Evolutionary conservation across 2,113 vertebrate species (phyloP).

Genomic region (Anarrhichthys ocellatus): DNA sequence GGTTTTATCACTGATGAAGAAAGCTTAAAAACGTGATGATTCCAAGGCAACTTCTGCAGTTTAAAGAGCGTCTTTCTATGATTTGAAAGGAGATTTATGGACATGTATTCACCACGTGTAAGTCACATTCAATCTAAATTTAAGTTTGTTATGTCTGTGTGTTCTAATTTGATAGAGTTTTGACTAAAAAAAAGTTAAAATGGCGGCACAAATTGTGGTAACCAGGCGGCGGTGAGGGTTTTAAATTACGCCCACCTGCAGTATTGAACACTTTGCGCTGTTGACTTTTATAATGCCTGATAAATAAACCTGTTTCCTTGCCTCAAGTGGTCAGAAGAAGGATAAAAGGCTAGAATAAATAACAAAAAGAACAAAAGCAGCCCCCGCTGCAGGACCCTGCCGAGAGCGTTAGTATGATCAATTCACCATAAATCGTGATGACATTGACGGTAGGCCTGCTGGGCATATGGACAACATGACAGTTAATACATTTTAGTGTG

Average conservation of each 20-base stretch:
- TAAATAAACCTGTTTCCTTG: not conserved
- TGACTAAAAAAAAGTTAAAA: not conserved
- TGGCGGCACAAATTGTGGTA: not conserved
- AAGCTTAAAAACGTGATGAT: not conserved
- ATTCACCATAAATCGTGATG: conserved; percentile 14
- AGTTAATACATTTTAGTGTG: conserved; percentile 22
- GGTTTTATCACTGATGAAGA: not conserved
- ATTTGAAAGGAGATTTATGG: not conserved
- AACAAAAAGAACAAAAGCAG: not conserved
- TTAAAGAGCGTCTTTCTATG: not conserved
- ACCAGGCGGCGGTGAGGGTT: not conserved
- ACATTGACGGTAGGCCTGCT: conserved; percentile 9
- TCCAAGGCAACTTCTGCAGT: not conserved
- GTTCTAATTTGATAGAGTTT: not conserved
- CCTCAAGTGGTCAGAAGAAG: not conserved
- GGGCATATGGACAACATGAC: conserved; percentile 8
- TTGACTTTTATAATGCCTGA: not conserved
- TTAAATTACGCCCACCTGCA: not conserved
- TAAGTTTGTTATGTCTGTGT: not conserved
- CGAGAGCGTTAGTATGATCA: not conserved
- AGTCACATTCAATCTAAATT: not conserved
- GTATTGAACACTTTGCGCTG: no score
- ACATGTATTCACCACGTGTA: not conserved
- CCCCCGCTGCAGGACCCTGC: not conserved
- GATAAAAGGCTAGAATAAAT: not conserved